phyloP scores from a whole-genome alignment of 2,797 vertebrate genomes.

The Lepus oiostolus region DNA sequence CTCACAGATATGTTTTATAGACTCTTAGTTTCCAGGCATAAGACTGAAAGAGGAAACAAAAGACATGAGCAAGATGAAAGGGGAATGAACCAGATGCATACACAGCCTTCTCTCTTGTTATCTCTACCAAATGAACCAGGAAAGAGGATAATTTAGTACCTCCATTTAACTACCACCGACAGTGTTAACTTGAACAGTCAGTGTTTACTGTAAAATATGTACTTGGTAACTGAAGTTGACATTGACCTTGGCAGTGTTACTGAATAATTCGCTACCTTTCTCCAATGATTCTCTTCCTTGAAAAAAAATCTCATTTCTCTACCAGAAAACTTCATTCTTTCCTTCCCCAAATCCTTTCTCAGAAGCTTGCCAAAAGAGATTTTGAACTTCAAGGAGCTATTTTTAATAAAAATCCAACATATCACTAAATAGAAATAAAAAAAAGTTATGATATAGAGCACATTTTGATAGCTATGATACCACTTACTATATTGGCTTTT shows the following conservation, averaged over 20 bases:
- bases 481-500: background rate
- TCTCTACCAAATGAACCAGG: background rate
- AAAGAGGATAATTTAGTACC: background rate
- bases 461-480: background rate
- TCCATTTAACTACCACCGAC: background rate
- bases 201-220: slow-evolving; percentile 22
- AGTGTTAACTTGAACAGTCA: background rate
- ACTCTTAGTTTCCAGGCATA: background rate
- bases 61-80: background rate
- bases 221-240: slow-evolving; percentile 4
- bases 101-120: background rate
- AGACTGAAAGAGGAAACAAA: background rate
- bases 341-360: background rate
- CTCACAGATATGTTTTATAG: background rate
- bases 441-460: background rate
- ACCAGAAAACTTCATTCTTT: background rate
- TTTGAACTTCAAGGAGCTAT: slow-evolving; percentile 25
- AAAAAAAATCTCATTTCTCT: slow-evolving; percentile 26
- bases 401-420: slow-evolving; percentile 41
- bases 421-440: slow-evolving; percentile 15
- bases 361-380: slow-evolving; percentile 7
- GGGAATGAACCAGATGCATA: accelerated
- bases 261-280: slow-evolving; percentile 11
- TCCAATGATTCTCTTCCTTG: background rate
- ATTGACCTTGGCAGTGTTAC: slow-evolving; percentile 47